These are phyloP conservation scores for Chloroclysta siterata DNA, from an alignment of 2,888 invertebrate genomes.

Conservation along the genomic window DNA sequence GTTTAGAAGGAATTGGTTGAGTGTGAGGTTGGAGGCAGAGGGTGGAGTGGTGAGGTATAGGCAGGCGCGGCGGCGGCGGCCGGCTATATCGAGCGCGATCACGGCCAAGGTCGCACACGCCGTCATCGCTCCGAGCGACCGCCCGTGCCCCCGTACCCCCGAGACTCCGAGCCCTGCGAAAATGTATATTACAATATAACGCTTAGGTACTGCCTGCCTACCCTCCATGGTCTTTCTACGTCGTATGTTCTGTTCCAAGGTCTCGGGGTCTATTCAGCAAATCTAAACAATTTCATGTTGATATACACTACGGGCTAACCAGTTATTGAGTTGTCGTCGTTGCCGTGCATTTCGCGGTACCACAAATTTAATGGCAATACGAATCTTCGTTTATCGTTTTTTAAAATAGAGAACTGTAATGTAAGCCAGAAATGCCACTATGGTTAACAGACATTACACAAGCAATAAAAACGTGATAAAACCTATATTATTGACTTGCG, in stretches of 20 bases:
- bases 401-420: too few species aligned
- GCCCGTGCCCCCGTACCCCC: slow-evolving; percentile 49
- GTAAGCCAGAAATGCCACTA: too few species aligned
- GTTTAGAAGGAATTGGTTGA: slow-evolving; percentile 53
- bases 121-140: slow-evolving; percentile 63
- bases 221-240: slow-evolving; percentile 41
- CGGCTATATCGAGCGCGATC: slow-evolving; percentile 84
- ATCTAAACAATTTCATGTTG: too few species aligned
- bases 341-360: too few species aligned
- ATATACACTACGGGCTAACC: too few species aligned
- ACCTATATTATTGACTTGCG: too few species aligned
- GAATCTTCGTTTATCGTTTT: too few species aligned
- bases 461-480: too few species aligned
- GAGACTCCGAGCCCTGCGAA: slow-evolving; percentile 26
- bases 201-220: slow-evolving; percentile 27
- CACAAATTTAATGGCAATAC: too few species aligned
- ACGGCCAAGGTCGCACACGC: slow-evolving; percentile 79
- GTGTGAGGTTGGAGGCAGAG: slow-evolving; percentile 51
- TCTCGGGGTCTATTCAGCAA: neutral
- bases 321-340: too few species aligned
- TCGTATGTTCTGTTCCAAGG: slow-evolving; percentile 36
- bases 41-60: slow-evolving; percentile 38
- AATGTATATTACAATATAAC: slow-evolving; percentile 38
- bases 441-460: too few species aligned
- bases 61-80: slow-evolving; percentile 22